Base-by-base conservation (phyloP, 2,113 vertebrate species). In the Gadus chalcogrammus region DNA sequence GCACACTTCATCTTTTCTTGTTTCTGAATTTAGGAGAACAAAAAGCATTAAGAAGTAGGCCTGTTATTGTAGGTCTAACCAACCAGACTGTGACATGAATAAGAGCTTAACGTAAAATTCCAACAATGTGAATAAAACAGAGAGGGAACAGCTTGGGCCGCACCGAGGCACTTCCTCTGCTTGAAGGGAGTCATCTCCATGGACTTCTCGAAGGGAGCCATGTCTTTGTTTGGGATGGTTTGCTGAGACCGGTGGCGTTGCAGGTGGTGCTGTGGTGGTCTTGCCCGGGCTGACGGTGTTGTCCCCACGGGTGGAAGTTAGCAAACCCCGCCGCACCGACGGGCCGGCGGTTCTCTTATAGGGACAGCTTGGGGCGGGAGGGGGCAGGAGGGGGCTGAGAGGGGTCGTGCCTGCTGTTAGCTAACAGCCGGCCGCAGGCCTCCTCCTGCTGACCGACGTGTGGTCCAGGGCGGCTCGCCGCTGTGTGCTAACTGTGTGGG, bases 101-200 rank as follows among this genome's bases (percentile, higher is more conserved):
- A 27, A 15, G 0, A 15, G 27, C 3, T 17, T 15, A 24, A 24
- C 1, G 15, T 28, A 64, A 15, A 64, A 5, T 17, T 64, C 1
- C 15, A 31, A 31, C 1, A 12, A 61, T 20, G n/a, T 2, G 8
- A n/a, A 18, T 15, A 2, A 12, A 61, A n/a, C 7, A 20, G 4
- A 22, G 5, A 61, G 53, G 18, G 18, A n/a, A 67, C 6, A 60
- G 18, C 4, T 11, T 8, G 16, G 15, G 28, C 2, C 87, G 77
- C 73, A 94, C 94, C 92, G 0, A 93, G 90, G 13, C 92, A 90
- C 82, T 93, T 94, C 71, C 91, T 91, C 73, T 92, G 89, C 82
- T 93, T 94, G 76, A 94, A 94, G 59, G 93, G 87, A 79, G 88
- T 86, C 65, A 85, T 77, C 67, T 93, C 93, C 86, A 91, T 91